These are phyloP conservation scores for Cliona cf. orientalis DNA, from an alignment of 37 sponge, comb jelly and placozoan genomes.

Conservation along the genomic window DNA sequence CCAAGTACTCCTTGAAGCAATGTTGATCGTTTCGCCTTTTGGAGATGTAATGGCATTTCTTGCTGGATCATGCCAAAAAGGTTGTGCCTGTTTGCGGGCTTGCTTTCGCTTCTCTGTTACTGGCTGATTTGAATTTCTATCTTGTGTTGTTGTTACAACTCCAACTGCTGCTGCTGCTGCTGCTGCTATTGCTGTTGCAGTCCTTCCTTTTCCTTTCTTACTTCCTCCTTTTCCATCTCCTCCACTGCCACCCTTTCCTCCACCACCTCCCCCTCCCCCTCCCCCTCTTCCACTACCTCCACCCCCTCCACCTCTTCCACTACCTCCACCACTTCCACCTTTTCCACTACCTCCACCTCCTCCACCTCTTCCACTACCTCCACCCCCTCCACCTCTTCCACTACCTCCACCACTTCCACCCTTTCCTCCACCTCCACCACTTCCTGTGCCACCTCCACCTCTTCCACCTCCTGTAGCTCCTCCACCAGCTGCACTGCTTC, in stretches of 20 bases:
- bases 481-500: neutral
- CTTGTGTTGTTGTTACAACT: neutral
- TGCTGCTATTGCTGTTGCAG: neutral
- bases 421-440: neutral
- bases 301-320: neutral
- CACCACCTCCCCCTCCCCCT: neutral
- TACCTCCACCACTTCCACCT: neutral
- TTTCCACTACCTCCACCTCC: neutral
- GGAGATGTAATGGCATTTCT: neutral
- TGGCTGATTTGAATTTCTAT: neutral
- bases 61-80: neutral
- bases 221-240: neutral
- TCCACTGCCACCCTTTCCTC: slow-evolving; percentile 3
- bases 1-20: neutral
- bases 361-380: slow-evolving; percentile 12
- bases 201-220: neutral
- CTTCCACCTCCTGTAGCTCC: neutral
- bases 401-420: neutral
- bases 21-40: neutral
- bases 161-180: neutral
- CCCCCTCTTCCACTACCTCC: neutral
- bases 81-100: neutral
- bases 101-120: neutral
- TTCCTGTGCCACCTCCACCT: no score
- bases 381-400: slow-evolving; percentile 2